phyloP scores from a whole-genome alignment of 2,888 invertebrate genomes.

The Meiosimyza platycephala region DNA sequence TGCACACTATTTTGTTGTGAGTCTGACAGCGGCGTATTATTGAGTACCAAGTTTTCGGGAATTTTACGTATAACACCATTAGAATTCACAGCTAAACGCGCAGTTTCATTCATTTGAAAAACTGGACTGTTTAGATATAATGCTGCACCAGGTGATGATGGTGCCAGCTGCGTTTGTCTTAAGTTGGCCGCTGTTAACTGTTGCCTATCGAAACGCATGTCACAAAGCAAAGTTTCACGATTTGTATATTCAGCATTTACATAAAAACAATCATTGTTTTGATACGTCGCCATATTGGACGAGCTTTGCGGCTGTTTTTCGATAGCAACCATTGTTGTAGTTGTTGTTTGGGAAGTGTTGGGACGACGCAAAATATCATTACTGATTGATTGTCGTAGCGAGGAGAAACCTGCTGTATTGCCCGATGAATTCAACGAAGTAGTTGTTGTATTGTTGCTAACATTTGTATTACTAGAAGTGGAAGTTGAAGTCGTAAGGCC shows the following conservation, averaged over 20 bases:
- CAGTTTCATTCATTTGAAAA: conserved; percentile 35
- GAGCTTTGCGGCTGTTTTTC: conserved; percentile 37
- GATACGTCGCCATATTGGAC: conserved; percentile 38
- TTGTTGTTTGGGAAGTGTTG: conserved; percentile 38
- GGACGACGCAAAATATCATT: conserved; percentile 46
- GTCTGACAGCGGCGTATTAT: conserved; percentile 58
- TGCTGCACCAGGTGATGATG: conserved; percentile 53
- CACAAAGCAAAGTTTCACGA: conserved; percentile 61
- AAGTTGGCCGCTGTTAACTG: conserved; percentile 38
- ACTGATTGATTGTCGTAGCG: conserved; percentile 41
- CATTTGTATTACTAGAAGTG: conserved; percentile 40
- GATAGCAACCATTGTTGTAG: conserved; percentile 23
- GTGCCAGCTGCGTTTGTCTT: conserved; percentile 1
- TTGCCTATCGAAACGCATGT: conserved; percentile 57
- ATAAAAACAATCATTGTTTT: conserved; percentile 52
- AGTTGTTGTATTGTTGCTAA: conserved; percentile 57
- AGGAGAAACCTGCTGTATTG: conserved; percentile 39
- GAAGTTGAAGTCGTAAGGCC: conserved; percentile 43
- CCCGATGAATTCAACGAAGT: conserved; percentile 57
- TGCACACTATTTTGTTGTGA: conserved; percentile 64
- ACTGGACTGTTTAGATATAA: conserved; percentile 52
- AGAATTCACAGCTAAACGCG: conserved; percentile 54
- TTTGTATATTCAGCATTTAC: conserved; percentile 66
- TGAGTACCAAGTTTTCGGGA: conserved; percentile 66
- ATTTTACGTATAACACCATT: conserved; percentile 64